These are phyloP conservation scores for Aphodius sticticus DNA, from an alignment of 2,888 invertebrate species.

Conservation along the genomic window DNA sequence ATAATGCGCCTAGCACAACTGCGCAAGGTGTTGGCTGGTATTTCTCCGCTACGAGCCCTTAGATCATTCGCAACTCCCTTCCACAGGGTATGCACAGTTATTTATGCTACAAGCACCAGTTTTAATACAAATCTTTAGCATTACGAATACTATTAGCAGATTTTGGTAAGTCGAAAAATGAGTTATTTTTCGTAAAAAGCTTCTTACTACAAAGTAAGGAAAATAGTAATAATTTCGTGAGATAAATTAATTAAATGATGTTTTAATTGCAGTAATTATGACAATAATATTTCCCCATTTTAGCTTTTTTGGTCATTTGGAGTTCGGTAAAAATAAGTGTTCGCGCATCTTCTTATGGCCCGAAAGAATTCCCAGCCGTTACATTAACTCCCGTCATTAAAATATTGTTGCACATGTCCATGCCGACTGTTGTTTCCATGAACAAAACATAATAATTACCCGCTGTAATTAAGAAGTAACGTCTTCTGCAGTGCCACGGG, in stretches of 20 bases:
- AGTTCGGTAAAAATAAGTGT: too few species aligned
- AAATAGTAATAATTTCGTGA: neutral
- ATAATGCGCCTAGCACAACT: too few species aligned
- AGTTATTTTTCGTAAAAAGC: too few species aligned
- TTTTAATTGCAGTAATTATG: neutral
- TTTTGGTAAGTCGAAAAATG: too few species aligned
- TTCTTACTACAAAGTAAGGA: neutral
- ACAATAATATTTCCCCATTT: neutral
- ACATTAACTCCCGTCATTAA: neutral
- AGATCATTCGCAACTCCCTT: too few species aligned
- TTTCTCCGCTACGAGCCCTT: too few species aligned
- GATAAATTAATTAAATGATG: neutral
- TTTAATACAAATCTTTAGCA: too few species aligned
- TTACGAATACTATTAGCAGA: too few species aligned
- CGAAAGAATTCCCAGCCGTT: neutral
- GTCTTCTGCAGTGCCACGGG: neutral
- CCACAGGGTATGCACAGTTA: too few species aligned
- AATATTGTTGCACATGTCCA: neutral
- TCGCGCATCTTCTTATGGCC: too few species aligned
- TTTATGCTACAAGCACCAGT: too few species aligned
- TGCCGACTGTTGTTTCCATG: neutral
- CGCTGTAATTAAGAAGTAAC: slow-evolving; percentile 19
- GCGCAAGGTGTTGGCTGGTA: too few species aligned
- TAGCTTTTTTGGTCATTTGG: neutral
- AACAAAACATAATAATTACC: slow-evolving; percentile 17